Evolutionary conservation across 2,113 vertebrate species (phyloP), one percentile per base, ranked within the genome.

Genomic region (Leuciscus idus): DNA sequence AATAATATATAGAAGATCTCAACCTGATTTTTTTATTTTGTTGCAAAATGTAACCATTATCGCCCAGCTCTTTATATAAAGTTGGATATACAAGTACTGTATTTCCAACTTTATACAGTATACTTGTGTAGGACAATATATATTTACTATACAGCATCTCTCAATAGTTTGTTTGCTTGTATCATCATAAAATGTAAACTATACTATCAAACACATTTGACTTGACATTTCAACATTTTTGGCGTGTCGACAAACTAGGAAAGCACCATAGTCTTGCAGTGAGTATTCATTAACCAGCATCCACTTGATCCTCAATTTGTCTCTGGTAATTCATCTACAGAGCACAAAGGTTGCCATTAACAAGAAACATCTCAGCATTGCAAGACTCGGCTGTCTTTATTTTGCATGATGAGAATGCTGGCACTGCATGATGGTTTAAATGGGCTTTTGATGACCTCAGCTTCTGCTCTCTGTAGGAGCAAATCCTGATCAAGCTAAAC

Each of bases 361-460:
- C 78, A 75, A 87, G 81, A 83, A 90, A 88, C 82, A 84, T 62
- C 10, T 50, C 10, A 66, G 75, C 70, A 77, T 62, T 70, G 62
- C 72, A 52, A 68, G 77, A 85, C 88, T 87, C 78, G 26, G 85
- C 80, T 39, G 23, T 87, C 75, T 82, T 62, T 68, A 77, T 85
- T 86, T 61, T 77, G 78, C n/a, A 36, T 19, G 46, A 12, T 50
- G 33, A 77, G 68, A 81, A 75, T 79, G 87, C 83, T 79, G 84
- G 73, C 74, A 86, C 83, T 81, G 87, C 83, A 88, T 64, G 50
- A 75, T 79, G 68, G 43, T 85, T 84, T 74, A 23, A 84, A 88
- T 90, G 90, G 91, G 86, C 89, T 92, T 90, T 91, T 92, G 93
- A 94, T 93, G 94, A 94, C 92, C 93, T 91, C 81, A 85, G 89